Conservation (phyloP, 2,797 vertebrate species). For the Chromobotia macracanthus region DNA sequence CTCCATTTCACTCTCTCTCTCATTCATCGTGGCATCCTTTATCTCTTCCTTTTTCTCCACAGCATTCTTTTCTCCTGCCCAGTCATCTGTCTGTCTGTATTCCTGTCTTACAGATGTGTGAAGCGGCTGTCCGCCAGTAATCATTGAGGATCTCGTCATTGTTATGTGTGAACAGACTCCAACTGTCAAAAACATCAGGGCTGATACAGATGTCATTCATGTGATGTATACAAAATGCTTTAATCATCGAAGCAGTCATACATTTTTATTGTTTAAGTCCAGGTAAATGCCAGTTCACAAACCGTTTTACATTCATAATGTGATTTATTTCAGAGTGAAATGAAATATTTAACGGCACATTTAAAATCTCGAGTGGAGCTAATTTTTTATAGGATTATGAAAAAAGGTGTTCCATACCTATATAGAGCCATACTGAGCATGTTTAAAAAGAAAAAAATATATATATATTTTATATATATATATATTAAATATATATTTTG, state of each 20-base stretch:
- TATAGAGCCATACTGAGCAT: too few species aligned
- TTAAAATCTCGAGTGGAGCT: too few species aligned
- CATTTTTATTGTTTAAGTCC: not conserved
- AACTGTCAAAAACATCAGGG: slow-evolving; percentile 3
- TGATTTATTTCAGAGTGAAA: not conserved
- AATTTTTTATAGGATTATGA: too few species aligned
- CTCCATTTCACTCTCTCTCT: not conserved
- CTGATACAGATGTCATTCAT: not conserved
- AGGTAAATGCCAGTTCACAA: not conserved
- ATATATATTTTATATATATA: too few species aligned
- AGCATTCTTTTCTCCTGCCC: slow-evolving; percentile 7
- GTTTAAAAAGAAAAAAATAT: too few species aligned
- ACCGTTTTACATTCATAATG: not conserved
- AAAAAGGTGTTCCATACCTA: too few species aligned
- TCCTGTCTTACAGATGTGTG: slow-evolving; percentile 27
- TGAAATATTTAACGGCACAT: not conserved
- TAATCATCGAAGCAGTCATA: not conserved
- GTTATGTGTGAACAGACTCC: slow-evolving; percentile 24
- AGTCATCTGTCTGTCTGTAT: slow-evolving; percentile 28
- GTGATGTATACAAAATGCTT: not conserved
- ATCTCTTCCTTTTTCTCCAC: not conserved
- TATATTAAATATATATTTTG: too few species aligned
- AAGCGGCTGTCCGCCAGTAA: not conserved
- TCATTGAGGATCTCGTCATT: slow-evolving; percentile 3
- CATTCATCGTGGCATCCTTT: not conserved